Base-by-base conservation (phyloP, 2,113 vertebrate species). In the Lamprotornis superbus region DNA sequence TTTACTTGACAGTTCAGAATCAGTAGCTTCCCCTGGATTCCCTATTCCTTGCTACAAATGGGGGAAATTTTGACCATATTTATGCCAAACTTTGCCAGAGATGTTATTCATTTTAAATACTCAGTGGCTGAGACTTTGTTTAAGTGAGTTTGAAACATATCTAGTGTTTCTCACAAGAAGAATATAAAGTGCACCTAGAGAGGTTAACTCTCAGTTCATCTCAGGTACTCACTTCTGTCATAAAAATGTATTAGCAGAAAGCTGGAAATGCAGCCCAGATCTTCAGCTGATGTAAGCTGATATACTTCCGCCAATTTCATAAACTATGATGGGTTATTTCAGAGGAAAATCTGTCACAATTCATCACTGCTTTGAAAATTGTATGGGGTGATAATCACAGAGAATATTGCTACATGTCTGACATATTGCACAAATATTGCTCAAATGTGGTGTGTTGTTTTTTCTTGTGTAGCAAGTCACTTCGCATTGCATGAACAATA, bases 351-450 rank as follows among this genome's bases (percentile, higher is more conserved):
- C 95, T 95, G 78, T 95, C 92, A 96, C 80, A 94, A 96, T 97
- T 86, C 83, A 87, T 96, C 88, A 96, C n/a, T 79, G 76, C 92
- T 96, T 96, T 95, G 90, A 96, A 97, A 96, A 95, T 94, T 96
- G 90, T 96, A 94, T 87, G 80, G 90, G 85, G 95, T 92, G 90
- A 96, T 95, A 96, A 96, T 93, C 94, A 94, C 92, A 87, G 80
- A 90, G 83, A 96, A 94, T 95, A 95, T 97, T 94, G 94, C 88
- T 95, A 83, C 91, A 85, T 69, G 78, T 95, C 88, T 96, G 97
- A 96, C 96, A 94, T 95, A 96, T 96, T 96, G 94, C 91, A 95
- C 93, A 88, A 96, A 87, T 97, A 97, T 92, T 97, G 88, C 85
- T 97, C 86, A 95, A 92, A 90, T 13, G 3, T 67, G 78, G 11